Evolutionary conservation across 2,113 vertebrate species (phyloP).

Genomic region (Solea solea): DNA sequence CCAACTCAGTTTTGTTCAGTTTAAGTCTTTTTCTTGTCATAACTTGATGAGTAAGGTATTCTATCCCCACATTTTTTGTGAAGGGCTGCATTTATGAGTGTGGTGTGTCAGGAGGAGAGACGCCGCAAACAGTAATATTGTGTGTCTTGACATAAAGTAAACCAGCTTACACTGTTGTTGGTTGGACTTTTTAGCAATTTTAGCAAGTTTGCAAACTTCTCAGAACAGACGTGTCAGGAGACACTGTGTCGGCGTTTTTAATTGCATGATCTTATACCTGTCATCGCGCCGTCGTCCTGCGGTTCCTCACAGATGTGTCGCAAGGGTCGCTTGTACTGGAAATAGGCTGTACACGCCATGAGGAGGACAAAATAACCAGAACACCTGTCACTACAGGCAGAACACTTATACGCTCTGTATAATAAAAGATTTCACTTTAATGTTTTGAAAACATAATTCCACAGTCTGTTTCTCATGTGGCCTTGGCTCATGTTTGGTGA

Average conservation of each 20-base stretch:
- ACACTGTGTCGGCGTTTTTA: conserved; percentile 27
- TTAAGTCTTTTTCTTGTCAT: too few species aligned
- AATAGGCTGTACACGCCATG: conserved; percentile 1
- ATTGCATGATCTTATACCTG: conserved; percentile 18
- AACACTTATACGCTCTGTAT: too few species aligned
- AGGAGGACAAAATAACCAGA: conserved; percentile 28
- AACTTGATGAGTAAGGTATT: too few species aligned
- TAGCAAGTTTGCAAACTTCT: conserved; percentile 26
- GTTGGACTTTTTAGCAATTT: neutral
- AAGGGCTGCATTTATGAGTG: conserved; percentile 14
- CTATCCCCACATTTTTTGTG: too few species aligned
- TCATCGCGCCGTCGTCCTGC: conserved; percentile 38
- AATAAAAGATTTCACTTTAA: neutral
- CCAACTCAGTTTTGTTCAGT: too few species aligned
- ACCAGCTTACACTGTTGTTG: conserved; percentile 10
- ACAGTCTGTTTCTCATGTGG: conserved; percentile 8
- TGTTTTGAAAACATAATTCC: conserved; percentile 1
- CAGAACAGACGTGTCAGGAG: conserved; percentile 8
- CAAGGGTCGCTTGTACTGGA: conserved; percentile 16
- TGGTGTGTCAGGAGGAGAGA: conserved; percentile 31
- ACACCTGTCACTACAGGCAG: neutral
- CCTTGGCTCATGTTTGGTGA: conserved; percentile 29
- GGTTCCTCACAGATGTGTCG: conserved; percentile 14
- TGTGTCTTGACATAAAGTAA: too few species aligned
- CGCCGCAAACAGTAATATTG: too few species aligned